A percentile compares a stretch with the other conserved stretches of the same genome.
Evolutionary conservation across 2,797 vertebrate genomes (phyloP).

Genomic region (Acomys russatus): DNA sequence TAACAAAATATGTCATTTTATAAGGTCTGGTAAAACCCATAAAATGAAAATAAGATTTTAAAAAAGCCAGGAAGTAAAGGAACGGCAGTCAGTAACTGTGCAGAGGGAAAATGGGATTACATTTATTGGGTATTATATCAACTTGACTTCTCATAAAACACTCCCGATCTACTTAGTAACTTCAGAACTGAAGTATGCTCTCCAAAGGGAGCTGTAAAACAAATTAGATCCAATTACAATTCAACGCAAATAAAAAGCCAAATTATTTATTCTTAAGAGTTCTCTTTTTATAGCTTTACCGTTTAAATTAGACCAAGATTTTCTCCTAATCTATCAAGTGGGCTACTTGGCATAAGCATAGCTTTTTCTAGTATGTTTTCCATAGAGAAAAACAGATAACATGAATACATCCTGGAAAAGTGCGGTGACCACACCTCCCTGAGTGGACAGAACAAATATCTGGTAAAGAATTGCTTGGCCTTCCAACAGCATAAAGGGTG

Average conservation of each 20-base stretch:
- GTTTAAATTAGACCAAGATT: conserved; percentile 64
- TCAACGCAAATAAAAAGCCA: conserved; percentile 77
- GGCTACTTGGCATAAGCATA: conserved; percentile 6
- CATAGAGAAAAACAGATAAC: conserved; percentile 67
- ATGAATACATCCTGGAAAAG: conserved; percentile 83
- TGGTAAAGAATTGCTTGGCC: conserved; percentile 87
- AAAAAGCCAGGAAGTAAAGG: conserved; percentile 53
- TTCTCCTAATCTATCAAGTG: conserved; percentile 56
- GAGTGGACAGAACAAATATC: conserved; percentile 86
- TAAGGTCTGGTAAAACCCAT: conserved; percentile 19
- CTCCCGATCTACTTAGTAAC: conserved; percentile 77
- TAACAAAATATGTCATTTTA: conserved; percentile 62
- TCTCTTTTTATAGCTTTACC: conserved; percentile 61
- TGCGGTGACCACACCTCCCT: conserved; percentile 79
- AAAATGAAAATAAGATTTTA: conserved; percentile 58
- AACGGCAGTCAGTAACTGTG: conserved; percentile 24
- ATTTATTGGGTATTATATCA: conserved; percentile 79
- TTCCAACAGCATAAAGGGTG: conserved; percentile 77
- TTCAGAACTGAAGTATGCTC: conserved; percentile 80
- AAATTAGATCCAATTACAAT: conserved; percentile 80
- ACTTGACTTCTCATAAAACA: conserved; percentile 75
- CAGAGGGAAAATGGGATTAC: conserved; percentile 56
- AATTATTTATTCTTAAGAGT: conserved; percentile 64
- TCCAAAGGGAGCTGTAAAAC: conserved; percentile 76
- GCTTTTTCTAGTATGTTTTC: conserved; percentile 68